Evolutionary conservation across 2,888 invertebrate genomes (phyloP).

Genomic region (Labia minor): DNA sequence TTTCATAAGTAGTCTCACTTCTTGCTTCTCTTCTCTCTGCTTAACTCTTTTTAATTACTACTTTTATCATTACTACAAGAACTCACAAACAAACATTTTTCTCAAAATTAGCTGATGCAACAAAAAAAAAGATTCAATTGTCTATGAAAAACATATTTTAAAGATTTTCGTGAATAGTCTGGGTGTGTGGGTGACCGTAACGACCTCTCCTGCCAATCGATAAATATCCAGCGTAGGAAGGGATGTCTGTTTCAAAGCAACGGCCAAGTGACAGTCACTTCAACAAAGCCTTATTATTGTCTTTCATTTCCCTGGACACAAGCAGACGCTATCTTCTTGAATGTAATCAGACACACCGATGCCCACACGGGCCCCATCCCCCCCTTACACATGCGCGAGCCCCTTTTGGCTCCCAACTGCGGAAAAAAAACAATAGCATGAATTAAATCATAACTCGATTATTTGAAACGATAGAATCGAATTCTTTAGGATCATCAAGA

Average conservation of each 20-base stretch:
- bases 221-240: background rate
- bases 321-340: background rate
- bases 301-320: background rate
- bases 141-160: no score
- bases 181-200: conserved; percentile 1
- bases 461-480: background rate
- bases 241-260: background rate
- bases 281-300: background rate
- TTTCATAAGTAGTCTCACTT: no score
- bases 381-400: background rate
- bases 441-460: background rate
- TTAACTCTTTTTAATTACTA: no score
- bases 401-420: background rate
- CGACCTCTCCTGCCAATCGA: conserved; percentile 8
- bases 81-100: no score
- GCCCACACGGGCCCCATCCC: background rate
- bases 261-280: background rate
- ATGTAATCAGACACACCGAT: conserved; percentile 3
- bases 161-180: no score
- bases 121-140: no score
- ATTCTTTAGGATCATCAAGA: background rate
- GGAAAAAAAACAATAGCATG: background rate
- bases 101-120: no score
- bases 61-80: no score
- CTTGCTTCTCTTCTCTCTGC: no score